phyloP scores from a whole-genome alignment of 2,797 vertebrate species.

The Cuniculus paca region DNA sequence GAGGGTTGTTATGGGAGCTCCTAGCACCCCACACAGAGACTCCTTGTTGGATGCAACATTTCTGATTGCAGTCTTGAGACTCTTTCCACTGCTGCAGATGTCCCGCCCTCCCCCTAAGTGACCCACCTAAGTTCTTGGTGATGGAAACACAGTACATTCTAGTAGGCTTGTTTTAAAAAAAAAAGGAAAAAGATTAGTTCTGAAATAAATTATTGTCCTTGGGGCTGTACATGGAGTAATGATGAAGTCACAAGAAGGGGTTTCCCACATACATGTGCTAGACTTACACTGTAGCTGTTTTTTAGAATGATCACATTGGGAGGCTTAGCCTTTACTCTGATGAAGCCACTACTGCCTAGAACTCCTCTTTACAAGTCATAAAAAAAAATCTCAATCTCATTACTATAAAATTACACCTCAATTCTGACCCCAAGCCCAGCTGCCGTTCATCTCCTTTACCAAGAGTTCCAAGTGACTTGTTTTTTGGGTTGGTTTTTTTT shows the following conservation, averaged over 20 bases:
- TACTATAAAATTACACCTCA: slow-evolving; percentile 38
- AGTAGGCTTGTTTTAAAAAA: not conserved
- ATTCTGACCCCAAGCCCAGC: slow-evolving; percentile 19
- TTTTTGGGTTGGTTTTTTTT: too few species aligned
- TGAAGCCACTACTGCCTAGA: not conserved
- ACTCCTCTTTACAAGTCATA: slow-evolving; percentile 16
- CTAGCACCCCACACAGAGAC: not conserved
- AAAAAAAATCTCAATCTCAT: slow-evolving; percentile 5
- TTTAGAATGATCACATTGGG: not conserved
- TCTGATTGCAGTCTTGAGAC: not conserved
- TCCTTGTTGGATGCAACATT: not conserved
- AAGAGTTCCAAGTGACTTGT: slow-evolving; percentile 15
- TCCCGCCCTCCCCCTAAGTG: not conserved
- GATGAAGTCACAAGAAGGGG: not conserved
- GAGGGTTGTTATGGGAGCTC: not conserved
- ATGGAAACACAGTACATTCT: not conserved
- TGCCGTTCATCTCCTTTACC: slow-evolving; percentile 38
- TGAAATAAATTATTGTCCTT: not conserved
- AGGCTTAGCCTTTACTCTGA: not conserved
- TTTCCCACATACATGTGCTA: not conserved
- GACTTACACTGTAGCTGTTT: not conserved
- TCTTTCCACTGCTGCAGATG: not conserved
- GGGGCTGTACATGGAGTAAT: not conserved
- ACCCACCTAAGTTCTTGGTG: not conserved
- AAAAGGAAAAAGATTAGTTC: not conserved